Conservation (phyloP, 2,113 vertebrate genomes). For the Ochotona princeps region DNA sequence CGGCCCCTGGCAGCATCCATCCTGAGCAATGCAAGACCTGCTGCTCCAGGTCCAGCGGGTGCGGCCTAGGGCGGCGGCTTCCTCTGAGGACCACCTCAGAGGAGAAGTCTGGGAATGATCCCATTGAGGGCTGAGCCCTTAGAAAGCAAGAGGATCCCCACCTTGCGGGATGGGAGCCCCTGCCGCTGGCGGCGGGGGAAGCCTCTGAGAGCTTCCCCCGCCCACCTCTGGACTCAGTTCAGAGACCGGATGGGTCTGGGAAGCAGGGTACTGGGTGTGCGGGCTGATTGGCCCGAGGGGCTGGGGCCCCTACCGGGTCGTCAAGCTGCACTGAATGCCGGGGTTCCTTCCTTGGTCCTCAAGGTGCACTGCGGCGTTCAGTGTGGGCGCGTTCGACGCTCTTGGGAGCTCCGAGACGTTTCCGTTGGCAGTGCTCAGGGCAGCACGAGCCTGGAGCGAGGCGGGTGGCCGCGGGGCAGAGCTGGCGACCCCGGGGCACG, state of each 20-base stretch:
- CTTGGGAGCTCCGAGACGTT: no score
- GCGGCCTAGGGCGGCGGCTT: conserved; percentile 85
- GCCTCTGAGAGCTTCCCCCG: conserved; percentile 80
- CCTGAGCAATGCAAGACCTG: no score
- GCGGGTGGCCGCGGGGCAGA: no score
- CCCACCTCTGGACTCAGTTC: not conserved
- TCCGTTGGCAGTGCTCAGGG: no score
- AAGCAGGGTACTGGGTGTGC: no score
- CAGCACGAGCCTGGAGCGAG: no score
- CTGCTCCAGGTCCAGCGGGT: conserved; percentile 80
- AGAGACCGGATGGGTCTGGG: no score
- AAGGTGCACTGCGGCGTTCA: conserved; percentile 53
- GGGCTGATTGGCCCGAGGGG: not conserved
- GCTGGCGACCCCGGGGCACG: no score
- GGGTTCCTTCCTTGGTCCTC: conserved; percentile 77
- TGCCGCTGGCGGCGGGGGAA: conserved; percentile 1
- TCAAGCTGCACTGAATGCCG: conserved; percentile 71
- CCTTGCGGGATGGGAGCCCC: conserved; percentile 81
- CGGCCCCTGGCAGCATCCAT: conserved; percentile 86
- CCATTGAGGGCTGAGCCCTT: conserved; percentile 81
- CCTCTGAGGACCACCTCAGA: conserved; percentile 78
- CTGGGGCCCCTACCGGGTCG: conserved; percentile 43
- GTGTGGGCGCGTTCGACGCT: no score
- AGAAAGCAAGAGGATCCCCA: conserved; percentile 84
- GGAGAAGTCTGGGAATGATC: conserved; percentile 78